Evolutionary conservation across 1,140 invertebrate species (phyloP), one percentile per base, ranked within the genome.

Genomic region (Heliconius melpomene): DNA sequence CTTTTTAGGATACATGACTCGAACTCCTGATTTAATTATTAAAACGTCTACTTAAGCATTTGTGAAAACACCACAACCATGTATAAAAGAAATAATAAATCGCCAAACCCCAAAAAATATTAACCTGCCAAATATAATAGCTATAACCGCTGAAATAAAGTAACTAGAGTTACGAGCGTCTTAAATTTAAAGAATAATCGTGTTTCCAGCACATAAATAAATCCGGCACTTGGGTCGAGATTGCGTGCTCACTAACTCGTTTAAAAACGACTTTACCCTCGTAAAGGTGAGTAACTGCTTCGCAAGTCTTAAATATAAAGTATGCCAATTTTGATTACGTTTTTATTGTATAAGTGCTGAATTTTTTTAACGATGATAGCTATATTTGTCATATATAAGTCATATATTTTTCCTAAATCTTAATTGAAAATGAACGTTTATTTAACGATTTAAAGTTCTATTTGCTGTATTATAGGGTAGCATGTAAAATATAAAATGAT

Each of bases 181-280:
- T 85, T 77, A 86, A 83, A 81, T 78, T 84, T 82, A 74, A 84
- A 83, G 84, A 86, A 86, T 87, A 86, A 84, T 88, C 86, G 81
- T 81, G 81, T 86, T 88, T 86, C 85, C 74, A 86, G 83, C 84
- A 86, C 84, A 89, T 90, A 91, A 91, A 91, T 92, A 87, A 90
- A 88, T 86, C 85, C 71, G 70, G 74, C 77, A 83, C 82, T 79
- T 79, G 79, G 79, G 84, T 81, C 77, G 86, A 89, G 89, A 89
- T 91, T 91, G 88, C 87, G 88, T 89, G 85, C 82, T 85, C 80
- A 80, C 81, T 90, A 87, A 90, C 88, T 91, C 88, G 85, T 86
- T 91, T 89, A 89, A 88, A 90, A 90, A 89, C 83, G 88, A 90
- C 87, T 90, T 87, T 80, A 81, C 78, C 79, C 86, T 90, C 89